phyloP scores from a whole-genome alignment of 2,797 vertebrate species.

The Ptychadena robeensis region DNA sequence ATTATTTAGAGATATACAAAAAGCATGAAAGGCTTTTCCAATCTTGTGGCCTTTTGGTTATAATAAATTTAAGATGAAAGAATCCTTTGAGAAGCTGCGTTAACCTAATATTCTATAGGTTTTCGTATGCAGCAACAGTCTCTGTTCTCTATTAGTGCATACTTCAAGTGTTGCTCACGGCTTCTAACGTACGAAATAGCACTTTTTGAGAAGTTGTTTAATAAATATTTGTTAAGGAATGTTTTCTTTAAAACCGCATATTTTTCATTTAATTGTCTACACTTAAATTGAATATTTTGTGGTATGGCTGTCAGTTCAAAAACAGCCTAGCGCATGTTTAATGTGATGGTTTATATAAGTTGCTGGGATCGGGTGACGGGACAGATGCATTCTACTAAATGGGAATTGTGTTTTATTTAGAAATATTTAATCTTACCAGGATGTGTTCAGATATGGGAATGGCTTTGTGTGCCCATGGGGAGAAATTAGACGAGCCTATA shows the following conservation, averaged over 20 bases:
- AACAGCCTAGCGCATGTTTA: slow-evolving; percentile 20
- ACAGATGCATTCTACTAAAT: slow-evolving; percentile 17
- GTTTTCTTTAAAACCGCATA: slow-evolving; percentile 46
- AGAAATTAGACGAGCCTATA: not conserved
- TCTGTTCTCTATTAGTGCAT: slow-evolving; percentile 68
- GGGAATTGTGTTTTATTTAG: slow-evolving; percentile 9
- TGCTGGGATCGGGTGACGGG: slow-evolving; percentile 1
- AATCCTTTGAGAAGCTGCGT: slow-evolving; percentile 76
- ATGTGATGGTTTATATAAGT: slow-evolving; percentile 40
- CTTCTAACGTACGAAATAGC: slow-evolving; percentile 61
- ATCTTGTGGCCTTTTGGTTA: slow-evolving; percentile 78
- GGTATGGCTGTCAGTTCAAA: slow-evolving; percentile 43
- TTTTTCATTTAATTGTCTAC: slow-evolving; percentile 48
- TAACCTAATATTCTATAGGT: slow-evolving; percentile 67
- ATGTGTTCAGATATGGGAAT: not conserved
- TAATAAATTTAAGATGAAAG: slow-evolving; percentile 89
- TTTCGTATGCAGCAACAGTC: slow-evolving; percentile 58
- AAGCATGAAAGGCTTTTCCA: slow-evolving; percentile 73
- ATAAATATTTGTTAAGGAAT: slow-evolving; percentile 43
- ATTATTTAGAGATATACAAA: slow-evolving; percentile 77
- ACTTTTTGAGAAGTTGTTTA: slow-evolving; percentile 45
- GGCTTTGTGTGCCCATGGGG: not conserved
- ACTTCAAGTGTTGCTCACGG: slow-evolving; percentile 66
- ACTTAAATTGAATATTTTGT: slow-evolving; percentile 40
- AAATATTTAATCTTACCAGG: slow-evolving; percentile 3